Evolutionary conservation across 2,888 invertebrate species (phyloP).

Genomic region (Drosophila koepferae): DNA sequence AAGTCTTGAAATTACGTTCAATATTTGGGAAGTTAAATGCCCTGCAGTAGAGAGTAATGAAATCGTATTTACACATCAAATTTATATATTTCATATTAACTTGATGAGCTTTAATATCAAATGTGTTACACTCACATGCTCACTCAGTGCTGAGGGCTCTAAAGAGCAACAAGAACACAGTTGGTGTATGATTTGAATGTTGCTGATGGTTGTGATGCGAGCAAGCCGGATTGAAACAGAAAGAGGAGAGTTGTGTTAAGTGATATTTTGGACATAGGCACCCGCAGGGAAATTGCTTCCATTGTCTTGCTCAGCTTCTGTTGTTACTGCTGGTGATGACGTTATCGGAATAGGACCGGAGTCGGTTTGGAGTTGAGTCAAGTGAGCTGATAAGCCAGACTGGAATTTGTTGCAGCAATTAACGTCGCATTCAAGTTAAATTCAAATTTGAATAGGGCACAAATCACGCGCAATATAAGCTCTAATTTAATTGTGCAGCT

Average conservation of each 20-base stretch:
- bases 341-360: conserved; percentile 38
- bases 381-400: conserved; percentile 28
- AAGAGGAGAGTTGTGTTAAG: neutral
- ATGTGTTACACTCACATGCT: conserved; percentile 22
- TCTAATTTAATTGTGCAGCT: conserved; percentile 69
- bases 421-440: conserved; percentile 64
- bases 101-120: conserved; percentile 16
- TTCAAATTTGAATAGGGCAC: conserved; percentile 53
- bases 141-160: neutral
- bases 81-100: conserved; percentile 5
- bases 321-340: conserved; percentile 29
- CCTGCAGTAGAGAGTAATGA: conserved; percentile 1
- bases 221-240: neutral
- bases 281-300: conserved; percentile 37
- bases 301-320: conserved; percentile 35
- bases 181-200: conserved; percentile 9
- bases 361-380: conserved; percentile 1
- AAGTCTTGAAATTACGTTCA: conserved; percentile 38
- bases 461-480: conserved; percentile 57
- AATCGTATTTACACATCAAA: neutral
- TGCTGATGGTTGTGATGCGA: conserved; percentile 29
- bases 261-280: conserved; percentile 1
- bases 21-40: conserved; percentile 42
- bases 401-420: conserved; percentile 66
- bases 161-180: neutral